A percentile compares a stretch with the other conserved stretches of the same genome.
Evolutionary conservation across 1,140 invertebrate genomes (phyloP).

Genomic region (Euwallacea similis): DNA sequence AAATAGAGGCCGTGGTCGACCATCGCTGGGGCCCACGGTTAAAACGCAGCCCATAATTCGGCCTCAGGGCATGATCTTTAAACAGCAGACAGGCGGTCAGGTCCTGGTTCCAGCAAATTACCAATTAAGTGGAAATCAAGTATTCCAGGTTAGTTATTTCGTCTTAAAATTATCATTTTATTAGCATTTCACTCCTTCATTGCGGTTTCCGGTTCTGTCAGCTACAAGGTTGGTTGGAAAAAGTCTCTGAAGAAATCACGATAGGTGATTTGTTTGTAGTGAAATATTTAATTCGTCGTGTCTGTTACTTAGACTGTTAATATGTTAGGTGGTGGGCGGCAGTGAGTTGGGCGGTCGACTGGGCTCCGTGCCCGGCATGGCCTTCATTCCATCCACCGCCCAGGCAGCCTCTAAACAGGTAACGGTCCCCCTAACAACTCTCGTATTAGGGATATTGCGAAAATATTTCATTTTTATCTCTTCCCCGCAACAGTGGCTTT

Average conservation of each 20-base stretch:
- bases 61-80: constrained; percentile 59
- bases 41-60: constrained; percentile 42
- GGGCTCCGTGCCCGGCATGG: constrained; percentile 56
- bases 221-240: not conserved
- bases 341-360: constrained; percentile 53
- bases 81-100: constrained; percentile 57
- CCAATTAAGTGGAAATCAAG: constrained; percentile 62
- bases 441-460: not conserved
- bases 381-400: constrained; percentile 55
- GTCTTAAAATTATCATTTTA: too few relatives aligned
- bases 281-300: too few relatives aligned
- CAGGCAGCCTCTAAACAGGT: constrained; percentile 26
- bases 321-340: constrained; percentile 54
- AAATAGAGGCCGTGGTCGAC: constrained; percentile 54
- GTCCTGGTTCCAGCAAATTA: constrained; percentile 63
- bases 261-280: not conserved
- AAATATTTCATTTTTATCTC: not conserved
- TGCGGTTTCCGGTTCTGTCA: too few relatives aligned
- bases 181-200: too few relatives aligned
- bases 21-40: constrained; percentile 43
- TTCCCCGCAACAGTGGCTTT: not conserved
- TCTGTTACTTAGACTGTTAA: constrained; percentile 9
- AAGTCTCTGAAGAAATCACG: not conserved
- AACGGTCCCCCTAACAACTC: constrained; percentile 3
- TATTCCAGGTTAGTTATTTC: constrained; percentile 61